Conservation (phyloP, 2,797 vertebrate species). For the Florisuga fusca region DNA sequence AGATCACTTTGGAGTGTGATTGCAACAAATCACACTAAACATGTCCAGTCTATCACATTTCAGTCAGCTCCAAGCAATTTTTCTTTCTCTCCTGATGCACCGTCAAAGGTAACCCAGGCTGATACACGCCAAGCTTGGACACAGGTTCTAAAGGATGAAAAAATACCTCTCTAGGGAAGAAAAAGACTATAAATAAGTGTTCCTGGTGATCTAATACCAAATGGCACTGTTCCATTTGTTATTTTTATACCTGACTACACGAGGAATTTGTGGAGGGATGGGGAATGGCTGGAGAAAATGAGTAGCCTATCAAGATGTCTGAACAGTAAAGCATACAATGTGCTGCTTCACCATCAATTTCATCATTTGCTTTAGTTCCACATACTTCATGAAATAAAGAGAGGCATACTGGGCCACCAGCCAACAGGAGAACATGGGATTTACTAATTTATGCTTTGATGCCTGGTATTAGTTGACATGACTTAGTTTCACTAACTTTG, state of each 20-base stretch:
- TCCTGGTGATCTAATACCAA: slow-evolving; percentile 9
- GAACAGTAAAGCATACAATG: background rate
- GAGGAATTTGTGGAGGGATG: background rate
- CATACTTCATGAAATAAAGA: background rate
- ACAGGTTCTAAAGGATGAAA: background rate
- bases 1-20: background rate
- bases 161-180: background rate
- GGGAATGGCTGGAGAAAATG: background rate
- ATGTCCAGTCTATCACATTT: background rate
- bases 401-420: background rate
- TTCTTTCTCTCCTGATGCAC: background rate
- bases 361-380: background rate
- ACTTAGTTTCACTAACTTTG: background rate
- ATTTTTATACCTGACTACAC: background rate
- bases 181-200: slow-evolving; percentile 6
- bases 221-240: slow-evolving; percentile 3
- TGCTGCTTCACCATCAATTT: background rate
- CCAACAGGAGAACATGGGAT: background rate
- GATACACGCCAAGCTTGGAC: fast-evolving
- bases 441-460: background rate
- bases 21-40: background rate
- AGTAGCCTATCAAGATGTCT: background rate
- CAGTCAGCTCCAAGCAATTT: background rate
- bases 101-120: background rate
- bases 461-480: background rate